Evolutionary conservation across 2,113 vertebrate genomes (phyloP), one percentile per base, ranked within the genome.

Genomic region (Hydrolagus affinis): DNA sequence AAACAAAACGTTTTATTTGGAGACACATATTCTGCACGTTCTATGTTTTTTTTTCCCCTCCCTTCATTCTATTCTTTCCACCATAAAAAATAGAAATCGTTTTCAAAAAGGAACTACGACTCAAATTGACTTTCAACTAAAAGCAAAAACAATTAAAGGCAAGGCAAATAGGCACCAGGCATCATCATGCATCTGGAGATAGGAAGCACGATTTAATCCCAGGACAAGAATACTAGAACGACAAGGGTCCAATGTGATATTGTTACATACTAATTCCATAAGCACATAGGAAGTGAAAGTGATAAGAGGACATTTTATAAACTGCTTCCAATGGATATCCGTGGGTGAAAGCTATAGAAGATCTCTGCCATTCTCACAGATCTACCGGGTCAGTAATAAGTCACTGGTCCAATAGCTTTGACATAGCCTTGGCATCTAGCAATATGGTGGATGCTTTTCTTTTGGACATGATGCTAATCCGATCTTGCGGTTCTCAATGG

Each of bases 1-100:
- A 89, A 68, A 87, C 86, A 74, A 62, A 21, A 64, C n/a, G 66
- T 66, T 9, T 9, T 19, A 10, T 68, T 83, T 25, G 66, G 28
- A 19, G 11, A 6, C 28, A 56, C 0, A 10, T 19, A 19, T 66
- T 30, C 23, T 83, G 25, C 23, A 21, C 30, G 28, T 21, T 68
- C 28, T 28, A 25, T 23, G 21, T 64, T 83, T 83, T 28, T 21
- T n/a, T n/a, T n/a, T n/a, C n/a, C n/a, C 14, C 28, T 56, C 30
- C 17, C 14, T 30, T 74, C 72, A 32, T 7, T 32, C 73, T 44
- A 3, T 44, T 44, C 44, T 3, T 73, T 73, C n/a, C 11, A 73
- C 6, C 44, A 44, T 6, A 44, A 19, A 66, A 86, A 57, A 89
- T n/a, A 23, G 71, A 14, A 17, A 56, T 73, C 0, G 8, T 12